Evolutionary conservation across 64 coral and sea anemone genomes (phyloP).

Genomic region (Porites lutea): DNA sequence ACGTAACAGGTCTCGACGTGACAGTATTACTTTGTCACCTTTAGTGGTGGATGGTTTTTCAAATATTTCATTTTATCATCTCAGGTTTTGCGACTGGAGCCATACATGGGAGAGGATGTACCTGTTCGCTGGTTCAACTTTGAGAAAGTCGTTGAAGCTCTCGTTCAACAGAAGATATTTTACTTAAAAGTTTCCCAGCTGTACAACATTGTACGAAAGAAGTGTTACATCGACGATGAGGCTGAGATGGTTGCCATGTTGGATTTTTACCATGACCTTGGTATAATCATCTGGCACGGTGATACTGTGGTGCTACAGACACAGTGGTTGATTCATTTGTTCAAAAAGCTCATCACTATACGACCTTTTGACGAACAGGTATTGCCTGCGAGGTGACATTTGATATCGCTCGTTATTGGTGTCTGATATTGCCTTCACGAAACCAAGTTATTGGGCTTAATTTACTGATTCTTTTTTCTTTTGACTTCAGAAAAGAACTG

Average conservation of each 20-base stretch:
- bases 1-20: no score
- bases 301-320: slow-evolving; percentile 69
- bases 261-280: slow-evolving; percentile 70
- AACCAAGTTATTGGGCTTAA: no score
- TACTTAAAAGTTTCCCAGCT: slow-evolving; percentile 36
- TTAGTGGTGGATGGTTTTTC: no score
- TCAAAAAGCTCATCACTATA: slow-evolving; percentile 65
- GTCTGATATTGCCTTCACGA: no score
- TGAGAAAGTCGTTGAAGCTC: slow-evolving; percentile 42
- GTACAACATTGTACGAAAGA: slow-evolving; percentile 31
- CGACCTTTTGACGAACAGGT: slow-evolving; percentile 75
- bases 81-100: slow-evolving; percentile 61
- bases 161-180: slow-evolving; percentile 45
- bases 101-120: slow-evolving; percentile 86
- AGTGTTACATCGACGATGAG: slow-evolving; percentile 55
- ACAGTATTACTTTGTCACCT: no score
- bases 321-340: slow-evolving; percentile 76
- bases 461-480: no score
- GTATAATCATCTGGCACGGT: slow-evolving; percentile 61
- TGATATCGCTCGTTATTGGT: no score
- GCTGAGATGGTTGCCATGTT: slow-evolving; percentile 56
- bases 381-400: not conserved
- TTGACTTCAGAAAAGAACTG: no score
- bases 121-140: slow-evolving; percentile 69
- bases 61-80: not conserved